Evolutionary conservation across 1,140 invertebrate genomes (phyloP).

Genomic region (Caenorhabditis brenneri): DNA sequence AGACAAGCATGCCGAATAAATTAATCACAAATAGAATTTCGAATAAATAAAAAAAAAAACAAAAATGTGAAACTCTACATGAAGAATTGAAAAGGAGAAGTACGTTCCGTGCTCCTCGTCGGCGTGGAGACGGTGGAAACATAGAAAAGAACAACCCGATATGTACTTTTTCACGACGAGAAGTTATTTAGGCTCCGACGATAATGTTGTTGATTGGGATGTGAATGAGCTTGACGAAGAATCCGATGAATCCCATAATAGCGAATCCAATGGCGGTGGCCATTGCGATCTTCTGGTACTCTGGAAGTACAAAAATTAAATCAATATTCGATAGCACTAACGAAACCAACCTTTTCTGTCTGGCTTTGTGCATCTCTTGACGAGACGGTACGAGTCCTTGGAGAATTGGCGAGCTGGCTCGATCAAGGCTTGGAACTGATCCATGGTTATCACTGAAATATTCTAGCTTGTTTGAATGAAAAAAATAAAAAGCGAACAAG

Average conservation of each 20-base stretch:
- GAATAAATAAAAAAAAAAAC: background rate
- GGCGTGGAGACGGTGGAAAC: constrained; percentile 17
- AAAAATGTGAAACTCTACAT: constrained; percentile 29
- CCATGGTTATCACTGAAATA: constrained; percentile 77
- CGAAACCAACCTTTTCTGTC: constrained; percentile 86
- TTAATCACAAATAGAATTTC: constrained; percentile 33
- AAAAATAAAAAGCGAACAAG: background rate
- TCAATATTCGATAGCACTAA: no score
- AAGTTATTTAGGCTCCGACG: constrained; percentile 74
- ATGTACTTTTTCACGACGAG: background rate
- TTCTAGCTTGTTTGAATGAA: background rate
- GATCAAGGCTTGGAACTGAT: constrained; percentile 91
- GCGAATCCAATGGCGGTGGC: constrained; percentile 99
- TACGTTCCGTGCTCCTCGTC: constrained; percentile 36
- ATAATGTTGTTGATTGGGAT: constrained; percentile 99
- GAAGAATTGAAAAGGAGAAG: constrained; percentile 13
- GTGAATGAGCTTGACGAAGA: constrained; percentile 99
- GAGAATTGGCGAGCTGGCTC: constrained; percentile 94
- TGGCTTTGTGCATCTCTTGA: constrained; percentile 98
- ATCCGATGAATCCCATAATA: constrained; percentile 99
- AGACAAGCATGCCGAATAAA: background rate
- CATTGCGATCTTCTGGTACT: constrained; percentile 99
- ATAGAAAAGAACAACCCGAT: constrained; percentile 41
- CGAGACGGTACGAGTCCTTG: constrained; percentile 91
- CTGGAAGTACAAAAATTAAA: constrained; percentile 76